A percentile compares a stretch with the other conserved stretches of the same genome.
Evolutionary conservation across 2,113 vertebrate species (phyloP).

Genomic region (Podarcis cretensis): DNA sequence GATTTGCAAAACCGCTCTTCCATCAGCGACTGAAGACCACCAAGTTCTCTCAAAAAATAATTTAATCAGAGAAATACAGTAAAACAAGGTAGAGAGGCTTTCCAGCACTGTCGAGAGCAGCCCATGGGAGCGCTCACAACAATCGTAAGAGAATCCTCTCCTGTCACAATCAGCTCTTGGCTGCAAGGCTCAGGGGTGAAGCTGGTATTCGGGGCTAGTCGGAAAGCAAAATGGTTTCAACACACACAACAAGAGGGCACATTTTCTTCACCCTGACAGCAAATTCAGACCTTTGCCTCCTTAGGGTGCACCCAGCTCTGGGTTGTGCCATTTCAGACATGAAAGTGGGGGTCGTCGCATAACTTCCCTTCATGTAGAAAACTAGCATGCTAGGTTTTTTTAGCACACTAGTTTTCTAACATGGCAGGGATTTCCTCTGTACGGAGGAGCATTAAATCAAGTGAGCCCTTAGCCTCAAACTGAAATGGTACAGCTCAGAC

Average conservation of each 20-base stretch:
- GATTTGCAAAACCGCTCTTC: not conserved
- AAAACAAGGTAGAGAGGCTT: not conserved
- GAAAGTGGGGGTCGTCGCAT: not conserved
- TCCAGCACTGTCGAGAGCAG: not conserved
- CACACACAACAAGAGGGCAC: not conserved
- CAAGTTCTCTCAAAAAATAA: constrained; percentile 55
- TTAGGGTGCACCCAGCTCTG: too few relatives aligned
- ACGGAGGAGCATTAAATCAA: not conserved
- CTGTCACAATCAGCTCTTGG: not conserved
- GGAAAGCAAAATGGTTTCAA: not conserved
- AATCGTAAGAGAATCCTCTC: not conserved
- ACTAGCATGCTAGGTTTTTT: not conserved
- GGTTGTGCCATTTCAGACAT: not conserved
- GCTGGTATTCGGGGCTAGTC: not conserved
- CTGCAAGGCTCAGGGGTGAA: not conserved
- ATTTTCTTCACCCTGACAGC: not conserved
- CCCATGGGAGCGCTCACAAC: too few relatives aligned
- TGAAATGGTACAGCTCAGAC: not conserved
- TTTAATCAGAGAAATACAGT: constrained; percentile 46
- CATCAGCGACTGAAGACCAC: not conserved
- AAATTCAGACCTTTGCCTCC: not conserved
- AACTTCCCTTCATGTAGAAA: not conserved
- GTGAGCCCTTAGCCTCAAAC: not conserved
- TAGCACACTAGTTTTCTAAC: not conserved
- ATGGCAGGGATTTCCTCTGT: not conserved